phyloP scores from a whole-genome alignment of 2,113 vertebrate species.

The Bufo bufo region DNA sequence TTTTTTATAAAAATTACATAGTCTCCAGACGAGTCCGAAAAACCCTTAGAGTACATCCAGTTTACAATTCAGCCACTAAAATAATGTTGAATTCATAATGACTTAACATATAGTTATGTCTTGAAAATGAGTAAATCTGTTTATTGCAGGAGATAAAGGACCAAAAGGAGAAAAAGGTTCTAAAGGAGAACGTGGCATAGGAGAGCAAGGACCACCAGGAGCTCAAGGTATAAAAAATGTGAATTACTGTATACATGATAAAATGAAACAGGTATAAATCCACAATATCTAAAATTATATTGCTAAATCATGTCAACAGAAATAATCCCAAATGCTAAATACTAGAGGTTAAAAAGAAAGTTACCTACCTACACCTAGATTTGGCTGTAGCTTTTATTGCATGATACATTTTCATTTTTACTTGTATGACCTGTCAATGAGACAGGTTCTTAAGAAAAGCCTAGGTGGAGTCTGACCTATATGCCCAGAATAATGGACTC shows the following conservation, averaged over 20 bases:
- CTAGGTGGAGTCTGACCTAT: no score
- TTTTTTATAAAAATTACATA: no score
- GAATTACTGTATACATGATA: not conserved
- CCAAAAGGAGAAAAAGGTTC: slow-evolving; percentile 73
- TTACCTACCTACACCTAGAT: not conserved
- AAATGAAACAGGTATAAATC: not conserved
- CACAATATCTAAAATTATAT: not conserved
- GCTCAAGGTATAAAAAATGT: slow-evolving; percentile 67
- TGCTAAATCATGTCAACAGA: not conserved
- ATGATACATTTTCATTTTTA: no score
- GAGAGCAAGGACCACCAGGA: slow-evolving; percentile 73
- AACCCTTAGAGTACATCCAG: not conserved
- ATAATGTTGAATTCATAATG: not conserved
- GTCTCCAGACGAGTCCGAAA: no score
- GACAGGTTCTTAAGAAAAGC: no score
- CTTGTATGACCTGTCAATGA: no score
- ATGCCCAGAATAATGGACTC: no score
- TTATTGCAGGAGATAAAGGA: slow-evolving; percentile 71
- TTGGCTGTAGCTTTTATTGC: not conserved
- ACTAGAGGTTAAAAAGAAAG: no score
- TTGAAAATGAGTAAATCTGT: not conserved
- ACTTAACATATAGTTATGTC: not conserved
- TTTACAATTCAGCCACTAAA: not conserved
- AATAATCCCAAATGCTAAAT: not conserved
- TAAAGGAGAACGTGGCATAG: slow-evolving; percentile 74